Evolutionary conservation across 1,140 invertebrate species (phyloP), one percentile per base, ranked within the genome.

Genomic region (Cotesia glomerata): DNA sequence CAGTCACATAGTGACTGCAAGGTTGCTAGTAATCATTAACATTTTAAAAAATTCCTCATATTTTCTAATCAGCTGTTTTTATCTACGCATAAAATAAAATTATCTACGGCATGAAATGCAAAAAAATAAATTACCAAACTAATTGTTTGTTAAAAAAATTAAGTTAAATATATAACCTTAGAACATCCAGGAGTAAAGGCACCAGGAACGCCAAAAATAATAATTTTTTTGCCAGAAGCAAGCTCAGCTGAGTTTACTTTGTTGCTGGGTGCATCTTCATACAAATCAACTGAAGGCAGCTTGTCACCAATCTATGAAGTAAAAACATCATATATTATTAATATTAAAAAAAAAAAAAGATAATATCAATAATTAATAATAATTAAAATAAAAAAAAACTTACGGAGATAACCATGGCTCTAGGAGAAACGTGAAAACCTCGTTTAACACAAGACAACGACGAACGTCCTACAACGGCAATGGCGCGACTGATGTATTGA

Each of bases 121-220:
- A 26, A 26, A 26, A 26, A 26, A 26, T 1, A 2, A 26, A 2
- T 26, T 26, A 26, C 26, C 3, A 26, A 26, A 26, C 26, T 26
- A 26, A 1, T 26, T 26, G 3, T 26, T 26, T 9, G 13, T 5
- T 54, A 35, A 35, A 51, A 32, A 69, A 64, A 52, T 70, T 51
- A 32, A 7, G 2, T 5, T 63, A 9, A 62, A 7, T 35, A 32
- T 32, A 56, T 16, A 26, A 94, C 94, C 87, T 96, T 94, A 0
- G 95, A 95, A 83, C 97, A 98, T 16, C 95, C 95, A n/a, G 97
- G 97, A 5, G 96, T 98, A 80, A 98, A 98, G 5, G 96, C 96
- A 32, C 96, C 97, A 18, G 97, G 95, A 35, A 98, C 96, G 36
- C 93, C 96, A 87, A 98, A 97, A 61, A 98, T 81, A 8, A 98